Evolutionary conservation across 2,113 vertebrate genomes (phyloP), one percentile per base, ranked within the genome.

Genomic region (Syngnathus floridae): DNA sequence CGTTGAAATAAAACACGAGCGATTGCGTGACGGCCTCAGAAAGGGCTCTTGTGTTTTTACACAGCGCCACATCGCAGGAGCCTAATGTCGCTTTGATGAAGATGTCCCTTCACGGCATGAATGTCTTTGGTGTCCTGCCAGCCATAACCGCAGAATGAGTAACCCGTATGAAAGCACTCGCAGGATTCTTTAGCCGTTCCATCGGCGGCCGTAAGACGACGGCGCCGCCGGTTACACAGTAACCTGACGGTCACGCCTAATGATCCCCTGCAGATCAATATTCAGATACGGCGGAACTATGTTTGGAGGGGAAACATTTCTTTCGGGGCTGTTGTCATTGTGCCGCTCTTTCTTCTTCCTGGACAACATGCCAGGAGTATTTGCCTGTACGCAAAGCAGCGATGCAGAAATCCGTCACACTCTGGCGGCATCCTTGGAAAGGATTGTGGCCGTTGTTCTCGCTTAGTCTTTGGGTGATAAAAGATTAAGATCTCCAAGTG

Each of bases 251-350:
- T 82, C 70, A 73, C 2, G 56, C 73, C 52, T 62, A 71, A 78
- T 76, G 75, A 73, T 74, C 75, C 72, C 72, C 71, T 68, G 37
- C 14, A 81, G 82, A 84, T 86, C 82, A 80, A 85, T 86, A 80
- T 60, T 75, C 31, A 52, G 79, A 78, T 81, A 77, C n/a, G 60
- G 55, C 13, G 59, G 21, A 12, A 14, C 22, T 7, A 54, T 12
- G 21, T 12, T 26, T 17, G 26, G 26, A 1, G 22, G 13, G 26
- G 26, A 31, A 31, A 31, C 26, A 3, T 31, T 31, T 31, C 26
- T 31, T 31, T 31, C 4, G 22, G 22, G 22, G 12, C 5, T 8
- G 4, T 31, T 16, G 2, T 56, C 11, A 56, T 56, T 35, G 54
- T 4, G 54, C 14, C 54, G 12, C 26, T 43, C 40, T 86, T 82